Conservation (phyloP, 2,797 vertebrate genomes). For the Melanotaenia boesemani region DNA sequence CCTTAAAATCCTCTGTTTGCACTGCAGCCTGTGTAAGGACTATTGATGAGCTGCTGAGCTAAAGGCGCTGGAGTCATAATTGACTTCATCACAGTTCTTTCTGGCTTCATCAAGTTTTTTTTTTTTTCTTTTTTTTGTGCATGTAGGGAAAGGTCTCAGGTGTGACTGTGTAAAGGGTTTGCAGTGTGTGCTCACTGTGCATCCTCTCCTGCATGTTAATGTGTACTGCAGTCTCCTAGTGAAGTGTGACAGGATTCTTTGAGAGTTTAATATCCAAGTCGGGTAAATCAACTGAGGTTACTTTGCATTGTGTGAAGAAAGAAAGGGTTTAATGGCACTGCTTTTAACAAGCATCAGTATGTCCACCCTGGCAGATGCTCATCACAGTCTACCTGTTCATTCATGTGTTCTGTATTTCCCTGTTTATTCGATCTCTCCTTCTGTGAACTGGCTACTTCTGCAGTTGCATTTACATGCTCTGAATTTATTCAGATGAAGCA, state of each 20-base stretch:
- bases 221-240: conserved; percentile 25
- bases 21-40: conserved; percentile 64
- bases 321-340: conserved; percentile 42
- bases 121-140: conserved; percentile 34
- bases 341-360: conserved; percentile 36
- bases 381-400: conserved; percentile 46
- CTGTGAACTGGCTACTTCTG: conserved; percentile 18
- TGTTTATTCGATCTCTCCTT: conserved; percentile 28
- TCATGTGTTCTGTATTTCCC: conserved; percentile 21
- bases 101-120: conserved; percentile 46
- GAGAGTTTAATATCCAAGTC: conserved; percentile 26
- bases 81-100: conserved; percentile 61
- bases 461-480: neutral
- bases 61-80: conserved; percentile 60
- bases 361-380: conserved; percentile 43
- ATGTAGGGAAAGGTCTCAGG: conserved; percentile 49
- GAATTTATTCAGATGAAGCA: conserved; percentile 16
- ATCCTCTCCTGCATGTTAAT: conserved; percentile 58
- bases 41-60: conserved; percentile 74
- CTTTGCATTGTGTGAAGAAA: conserved; percentile 15
- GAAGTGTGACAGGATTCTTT: conserved; percentile 30
- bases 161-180: conserved; percentile 59
- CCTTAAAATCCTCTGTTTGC: conserved; percentile 59
- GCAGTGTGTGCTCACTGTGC: conserved; percentile 31
- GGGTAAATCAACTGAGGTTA: conserved; percentile 20